Evolutionary conservation across 2,797 vertebrate species (phyloP), one percentile per base, ranked within the genome.

Genomic region (Xiphorhynchus erythropygius): DNA sequence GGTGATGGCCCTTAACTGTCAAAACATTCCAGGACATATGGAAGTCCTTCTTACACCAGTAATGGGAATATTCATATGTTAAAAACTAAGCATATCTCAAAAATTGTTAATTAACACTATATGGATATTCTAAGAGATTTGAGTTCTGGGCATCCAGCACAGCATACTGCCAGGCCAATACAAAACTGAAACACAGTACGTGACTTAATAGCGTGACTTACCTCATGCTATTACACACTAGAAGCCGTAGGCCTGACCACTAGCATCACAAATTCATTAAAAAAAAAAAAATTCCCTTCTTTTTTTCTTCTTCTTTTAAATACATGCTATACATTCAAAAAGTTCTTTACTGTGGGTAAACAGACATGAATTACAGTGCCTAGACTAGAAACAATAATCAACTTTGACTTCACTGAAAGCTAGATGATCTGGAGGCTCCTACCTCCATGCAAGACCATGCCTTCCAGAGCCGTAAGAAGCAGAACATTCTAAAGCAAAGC

Each of bases 401-500:
- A 18, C 27, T n/a, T 68, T 10, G 55, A 55, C 24, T 73, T 76
- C 52, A 80, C 4, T 49, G 49, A 71, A 83, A 90, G 12, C 35
- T 71, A 35, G 53, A 53, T 32, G 24, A 76, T 12, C 14, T 80
- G 25, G 59, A 74, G 42, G 35, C 2, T 19, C 42, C 73, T 47
- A 39, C 22, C 35, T 63, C 60, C 17, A 4, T 47, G 24, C 47
- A 13, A 76, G 35, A 70, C n/a, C 7, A 3, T 10, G 23, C 21
- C 63, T n/a, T 63, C 47, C 67, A 33, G 76, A 73, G 46, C 10
- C 10, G 73, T 11, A 78, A 17, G 59, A 92, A 90, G 63, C 70
- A 84, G 68, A 81, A 94, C 90, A 93, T 55, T 93, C 67, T 60
- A 65, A 85, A 92, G 79, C 59, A 47, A 96, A 97, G 65, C 9